Percentiles rank a stretch among this genome's conserved stretches.
phyloP scores from a whole-genome alignment of 2,888 invertebrate species.

The Lottia scabra region DNA sequence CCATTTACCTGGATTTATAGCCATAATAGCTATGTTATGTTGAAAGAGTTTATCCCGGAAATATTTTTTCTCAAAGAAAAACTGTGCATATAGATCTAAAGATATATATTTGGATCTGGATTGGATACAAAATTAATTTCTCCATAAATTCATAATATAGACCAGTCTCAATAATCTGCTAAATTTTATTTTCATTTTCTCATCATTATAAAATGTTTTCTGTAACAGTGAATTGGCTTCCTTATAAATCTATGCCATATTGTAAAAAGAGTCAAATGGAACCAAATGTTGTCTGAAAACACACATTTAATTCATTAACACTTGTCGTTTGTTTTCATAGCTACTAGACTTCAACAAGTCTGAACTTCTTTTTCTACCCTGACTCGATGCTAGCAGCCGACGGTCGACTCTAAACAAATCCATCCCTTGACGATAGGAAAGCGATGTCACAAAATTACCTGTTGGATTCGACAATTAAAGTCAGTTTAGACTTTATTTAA shows the following conservation, averaged over 20 bases:
- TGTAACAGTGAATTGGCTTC: too few species aligned
- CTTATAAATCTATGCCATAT: not conserved
- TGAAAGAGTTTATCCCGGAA: too few species aligned
- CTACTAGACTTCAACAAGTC: not conserved
- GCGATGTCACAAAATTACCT: not conserved
- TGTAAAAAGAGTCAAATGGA: not conserved
- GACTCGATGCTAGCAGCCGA: conserved; percentile 5
- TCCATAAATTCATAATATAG: too few species aligned
- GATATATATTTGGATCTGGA: too few species aligned
- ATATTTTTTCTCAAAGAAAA: too few species aligned
- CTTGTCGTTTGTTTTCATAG: conserved; percentile 4
- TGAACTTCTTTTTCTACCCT: not conserved
- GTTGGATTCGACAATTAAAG: not conserved
- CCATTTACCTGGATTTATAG: too few species aligned
- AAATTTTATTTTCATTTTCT: too few species aligned
- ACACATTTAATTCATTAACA: conserved; percentile 3
- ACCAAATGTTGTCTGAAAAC: conserved; percentile 3
- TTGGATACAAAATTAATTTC: too few species aligned
- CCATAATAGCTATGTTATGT: too few species aligned
- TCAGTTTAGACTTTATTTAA: not conserved
- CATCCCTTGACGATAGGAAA: conserved; percentile 1
- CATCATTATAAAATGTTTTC: too few species aligned
- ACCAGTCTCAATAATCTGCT: too few species aligned
- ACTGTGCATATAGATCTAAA: too few species aligned
- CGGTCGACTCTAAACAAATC: not conserved